phyloP scores from a whole-genome alignment of 2,113 vertebrate species.

The Epinephelus lanceolatus region DNA sequence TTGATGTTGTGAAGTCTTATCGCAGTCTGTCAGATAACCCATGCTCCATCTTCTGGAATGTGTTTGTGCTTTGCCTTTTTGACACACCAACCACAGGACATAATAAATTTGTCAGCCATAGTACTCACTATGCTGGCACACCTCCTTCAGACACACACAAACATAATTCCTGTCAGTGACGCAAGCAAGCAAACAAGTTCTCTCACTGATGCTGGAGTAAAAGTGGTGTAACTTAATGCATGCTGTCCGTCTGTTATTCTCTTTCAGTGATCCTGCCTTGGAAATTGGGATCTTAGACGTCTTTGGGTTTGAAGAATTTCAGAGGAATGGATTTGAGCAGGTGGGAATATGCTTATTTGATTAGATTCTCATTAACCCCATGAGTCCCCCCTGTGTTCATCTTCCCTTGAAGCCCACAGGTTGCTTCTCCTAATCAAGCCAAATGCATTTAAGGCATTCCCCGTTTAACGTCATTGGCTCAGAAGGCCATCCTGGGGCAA shows the following conservation, averaged over 20 bases:
- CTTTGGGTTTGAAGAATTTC: conserved; percentile 96
- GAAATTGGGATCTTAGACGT: conserved; percentile 94
- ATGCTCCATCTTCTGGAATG: conserved; percentile 59
- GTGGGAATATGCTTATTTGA: conserved; percentile 73
- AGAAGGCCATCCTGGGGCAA: not conserved
- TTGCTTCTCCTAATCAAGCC: not conserved
- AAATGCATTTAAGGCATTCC: conserved; percentile 28
- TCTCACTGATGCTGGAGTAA: not conserved
- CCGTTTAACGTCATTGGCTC: not conserved
- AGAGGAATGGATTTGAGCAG: conserved; percentile 94
- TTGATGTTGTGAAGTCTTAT: conserved; percentile 64
- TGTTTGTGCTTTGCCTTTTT: conserved; percentile 68
- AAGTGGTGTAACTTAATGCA: not conserved
- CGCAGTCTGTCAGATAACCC: conserved; percentile 54
- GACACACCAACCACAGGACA: conserved; percentile 45
- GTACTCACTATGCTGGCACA: conserved; percentile 33
- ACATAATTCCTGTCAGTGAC: conserved; percentile 15
- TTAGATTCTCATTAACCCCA: not conserved
- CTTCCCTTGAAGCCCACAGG: not conserved
- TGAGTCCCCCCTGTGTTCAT: not conserved
- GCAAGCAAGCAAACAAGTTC: conserved; percentile 9
- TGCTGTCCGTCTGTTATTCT: not conserved
- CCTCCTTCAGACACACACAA: conserved; percentile 19
- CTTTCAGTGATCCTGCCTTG: conserved; percentile 85
- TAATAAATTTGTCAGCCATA: conserved; percentile 41